Evolutionary conservation across 2,888 invertebrate species (phyloP), one percentile per base, ranked within the genome.

Genomic region (Trichogramma dendrolimi): DNA sequence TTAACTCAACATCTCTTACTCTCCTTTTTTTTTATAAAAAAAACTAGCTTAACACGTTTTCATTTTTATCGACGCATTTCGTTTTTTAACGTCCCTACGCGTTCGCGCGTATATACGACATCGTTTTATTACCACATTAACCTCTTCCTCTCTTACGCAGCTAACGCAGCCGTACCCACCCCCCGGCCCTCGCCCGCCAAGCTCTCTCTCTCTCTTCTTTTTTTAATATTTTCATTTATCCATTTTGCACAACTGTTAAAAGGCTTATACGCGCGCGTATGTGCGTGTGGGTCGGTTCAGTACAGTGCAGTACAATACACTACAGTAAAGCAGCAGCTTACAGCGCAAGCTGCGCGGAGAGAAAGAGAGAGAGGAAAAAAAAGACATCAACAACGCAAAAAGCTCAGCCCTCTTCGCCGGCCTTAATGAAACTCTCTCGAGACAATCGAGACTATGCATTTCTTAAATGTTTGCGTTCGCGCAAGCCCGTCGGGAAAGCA

Each of bases 171-270:
- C 41, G 10, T 43, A 40, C 41, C 4, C 40, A 8, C 43, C 38
- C 49, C 27, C 43, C n/a, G 4, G 41, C 41, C 38, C 52, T 10
- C 46, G 4, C 53, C 43, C 14, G 11, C 6, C 44, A 38, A 8
- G 1, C 47, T 3, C 47, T 50, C 40, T 27, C 27, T 27, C 27
- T 27, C 27, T 27, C 27, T 27, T 27, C 27, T 27, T 27, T 27
- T 27, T 54, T 57, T 61, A 52, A 62, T 62, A 62, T 62, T 62
- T 59, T 55, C 51, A 59, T 62, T 59, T 59, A 62, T 62, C 55
- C 62, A 47, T 58, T 58, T 55, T 51, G 38, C 54, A 43, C n/a
- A 46, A 39, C 11, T 39, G 55, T 58, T 50, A 60, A 60, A 55
- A 55, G 46, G 50, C 40, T 46, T n/a, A 27, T 43, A 6, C 46